Conservation (phyloP, 2,797 vertebrate species). For the Rhinoraja longicauda region DNA sequence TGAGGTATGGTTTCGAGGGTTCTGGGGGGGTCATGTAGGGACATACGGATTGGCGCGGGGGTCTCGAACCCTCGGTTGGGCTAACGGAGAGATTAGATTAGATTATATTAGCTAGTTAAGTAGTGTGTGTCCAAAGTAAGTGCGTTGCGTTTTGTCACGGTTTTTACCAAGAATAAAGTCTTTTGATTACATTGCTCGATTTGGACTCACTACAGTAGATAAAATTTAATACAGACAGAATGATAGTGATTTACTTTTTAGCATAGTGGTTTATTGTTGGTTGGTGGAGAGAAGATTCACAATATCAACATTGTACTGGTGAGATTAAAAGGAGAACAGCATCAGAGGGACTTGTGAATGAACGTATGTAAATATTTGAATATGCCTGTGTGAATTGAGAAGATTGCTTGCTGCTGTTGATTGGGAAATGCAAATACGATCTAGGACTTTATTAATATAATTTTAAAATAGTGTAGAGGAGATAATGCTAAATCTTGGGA, state of each 20-base stretch:
- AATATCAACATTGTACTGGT: not conserved
- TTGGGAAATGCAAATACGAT: not conserved
- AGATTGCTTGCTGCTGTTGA: not conserved
- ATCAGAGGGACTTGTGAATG: not conserved
- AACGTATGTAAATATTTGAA: not conserved
- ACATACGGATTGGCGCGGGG: too few species aligned
- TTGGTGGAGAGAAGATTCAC: not conserved
- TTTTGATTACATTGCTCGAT: too few species aligned
- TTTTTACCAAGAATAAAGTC: too few species aligned
- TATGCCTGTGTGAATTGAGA: not conserved
- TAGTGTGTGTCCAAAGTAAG: too few species aligned
- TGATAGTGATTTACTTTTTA: not conserved
- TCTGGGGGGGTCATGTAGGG: too few species aligned
- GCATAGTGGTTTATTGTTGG: too few species aligned
- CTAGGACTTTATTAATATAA: not conserved
- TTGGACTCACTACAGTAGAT: too few species aligned
- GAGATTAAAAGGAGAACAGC: not conserved
- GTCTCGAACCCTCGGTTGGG: too few species aligned
- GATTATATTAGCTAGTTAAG: too few species aligned
- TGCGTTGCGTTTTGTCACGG: too few species aligned
- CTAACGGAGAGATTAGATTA: too few species aligned
- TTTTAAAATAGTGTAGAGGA: not conserved
- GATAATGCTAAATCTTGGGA: not conserved
- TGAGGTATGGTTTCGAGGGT: too few species aligned
- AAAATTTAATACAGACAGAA: not conserved